Evolutionary conservation across 2,113 vertebrate species (phyloP), one percentile per base, ranked within the genome.

Genomic region (Callionymus lyra): DNA sequence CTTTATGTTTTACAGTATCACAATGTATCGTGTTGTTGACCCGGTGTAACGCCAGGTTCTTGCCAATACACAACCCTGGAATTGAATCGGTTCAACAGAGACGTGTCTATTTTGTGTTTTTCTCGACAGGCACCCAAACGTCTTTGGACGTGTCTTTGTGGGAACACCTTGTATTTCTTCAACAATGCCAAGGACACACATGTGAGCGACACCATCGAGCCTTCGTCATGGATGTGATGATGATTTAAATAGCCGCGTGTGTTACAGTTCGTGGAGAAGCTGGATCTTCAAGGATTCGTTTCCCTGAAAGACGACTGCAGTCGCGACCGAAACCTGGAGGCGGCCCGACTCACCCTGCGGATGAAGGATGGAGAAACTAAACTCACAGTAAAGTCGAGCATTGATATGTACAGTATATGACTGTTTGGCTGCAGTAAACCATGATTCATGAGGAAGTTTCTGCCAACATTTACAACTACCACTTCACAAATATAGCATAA

Each of bases 81-180:
- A n/a, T n/a, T n/a, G n/a, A n/a, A n/a, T n/a, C n/a, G n/a, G n/a
- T n/a, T 56, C 9, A 18, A 4, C 12, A 21, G 44, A 31, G 39
- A 31, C 6, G 31, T 16, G 10, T 14, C 14, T n/a, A 6, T 6
- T 12, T 32, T 1, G 47, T 5, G 38, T 2, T 50, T 10, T 65
- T 9, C 63, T 14, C 53, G 32, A 8, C 70, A 93, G 90, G 86
- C 82, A 9, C 88, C 85, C 56, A 86, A 65, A 44, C 84, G 85
- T 38, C 79, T 86, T 50, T 91, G 91, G 91, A 86, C 88, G 0
- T 86, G 88, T 16, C 80, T 93, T 31, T 86, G 82, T 48, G 91
- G 90, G 9, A 84, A 87, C 56, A 59, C 73, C 0, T 68, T 93
- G 33, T 85, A 77, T 70, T 92, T 93, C 81, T 91, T 89, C 66